phyloP scores from a whole-genome alignment of 2,113 vertebrate genomes.

The Chaetops frenatus region DNA sequence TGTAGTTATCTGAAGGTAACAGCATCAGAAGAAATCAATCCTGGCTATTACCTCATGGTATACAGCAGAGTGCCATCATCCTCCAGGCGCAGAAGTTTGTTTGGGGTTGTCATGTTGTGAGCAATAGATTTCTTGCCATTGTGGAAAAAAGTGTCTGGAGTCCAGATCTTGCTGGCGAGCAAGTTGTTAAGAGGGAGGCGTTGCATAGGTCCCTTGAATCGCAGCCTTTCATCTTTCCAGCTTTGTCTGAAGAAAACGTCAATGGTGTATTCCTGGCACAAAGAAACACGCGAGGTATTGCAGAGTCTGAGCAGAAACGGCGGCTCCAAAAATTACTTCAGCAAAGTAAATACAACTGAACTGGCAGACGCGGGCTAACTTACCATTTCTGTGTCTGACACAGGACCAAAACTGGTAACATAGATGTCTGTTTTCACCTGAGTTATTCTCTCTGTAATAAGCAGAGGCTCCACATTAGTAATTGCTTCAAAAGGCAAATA shows the following conservation, averaged over 20 bases:
- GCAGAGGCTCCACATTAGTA: not conserved
- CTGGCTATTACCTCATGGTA: constrained; percentile 87
- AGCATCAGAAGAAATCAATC: not conserved
- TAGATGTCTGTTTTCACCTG: constrained; percentile 98
- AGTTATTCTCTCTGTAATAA: constrained; percentile 88
- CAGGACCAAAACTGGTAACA: constrained; percentile 96
- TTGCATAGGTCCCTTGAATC: constrained; percentile 94
- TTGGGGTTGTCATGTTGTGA: constrained; percentile 97
- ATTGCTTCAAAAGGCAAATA: not conserved
- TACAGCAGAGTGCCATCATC: constrained; percentile 94
- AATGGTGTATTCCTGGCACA: constrained; percentile 91
- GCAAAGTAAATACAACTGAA: not conserved
- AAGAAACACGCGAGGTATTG: not conserved
- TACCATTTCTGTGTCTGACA: constrained; percentile 97
- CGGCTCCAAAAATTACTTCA: not conserved
- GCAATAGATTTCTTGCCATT: constrained; percentile 98
- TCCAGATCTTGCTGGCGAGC: constrained; percentile 97
- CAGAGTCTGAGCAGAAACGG: not conserved
- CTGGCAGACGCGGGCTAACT: not conserved
- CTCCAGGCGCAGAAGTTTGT: constrained; percentile 91
- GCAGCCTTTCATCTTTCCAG: constrained; percentile 94
- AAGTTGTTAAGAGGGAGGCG: constrained; percentile 92
- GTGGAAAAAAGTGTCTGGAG: constrained; percentile 95
- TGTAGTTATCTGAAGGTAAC: not conserved
- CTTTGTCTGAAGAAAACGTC: constrained; percentile 99